Conservation (phyloP, 2,888 invertebrate genomes). For the Pristionchus arcanus region DNA sequence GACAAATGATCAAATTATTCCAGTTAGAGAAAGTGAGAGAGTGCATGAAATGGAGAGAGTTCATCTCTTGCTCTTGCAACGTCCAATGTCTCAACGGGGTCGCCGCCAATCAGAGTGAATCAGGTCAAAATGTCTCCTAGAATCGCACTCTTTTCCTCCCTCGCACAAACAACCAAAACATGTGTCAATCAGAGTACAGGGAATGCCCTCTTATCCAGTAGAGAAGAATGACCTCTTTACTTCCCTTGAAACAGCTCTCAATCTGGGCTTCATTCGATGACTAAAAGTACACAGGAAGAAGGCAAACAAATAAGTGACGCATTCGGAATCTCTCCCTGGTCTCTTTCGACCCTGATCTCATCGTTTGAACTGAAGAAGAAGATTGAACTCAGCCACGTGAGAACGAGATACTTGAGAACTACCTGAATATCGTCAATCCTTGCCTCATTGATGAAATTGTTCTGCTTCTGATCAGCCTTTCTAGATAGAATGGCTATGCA, state of each 20-base stretch:
- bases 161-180: slow-evolving; percentile 7
- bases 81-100: neutral
- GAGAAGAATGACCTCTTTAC: neutral
- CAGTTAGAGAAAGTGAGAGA: neutral
- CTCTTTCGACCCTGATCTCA: slow-evolving; percentile 34
- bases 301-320: slow-evolving; percentile 9
- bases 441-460: too few species aligned
- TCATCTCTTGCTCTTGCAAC: neutral
- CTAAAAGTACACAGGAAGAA: neutral
- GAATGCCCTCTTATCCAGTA: slow-evolving; percentile 23
- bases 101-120: neutral
- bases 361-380: neutral
- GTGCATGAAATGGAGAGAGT: neutral
- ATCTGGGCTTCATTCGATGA: slow-evolving; percentile 11
- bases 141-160: neutral
- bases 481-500: too few species aligned
- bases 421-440: neutral
- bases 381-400: neutral
- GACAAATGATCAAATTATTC: neutral
- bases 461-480: too few species aligned
- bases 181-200: slow-evolving; percentile 34
- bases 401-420: neutral
- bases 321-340: neutral
- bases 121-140: neutral
- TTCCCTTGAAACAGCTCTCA: neutral